Evolutionary conservation across 2,888 invertebrate species (phyloP).

Genomic region (Epirrhoe alternata): DNA sequence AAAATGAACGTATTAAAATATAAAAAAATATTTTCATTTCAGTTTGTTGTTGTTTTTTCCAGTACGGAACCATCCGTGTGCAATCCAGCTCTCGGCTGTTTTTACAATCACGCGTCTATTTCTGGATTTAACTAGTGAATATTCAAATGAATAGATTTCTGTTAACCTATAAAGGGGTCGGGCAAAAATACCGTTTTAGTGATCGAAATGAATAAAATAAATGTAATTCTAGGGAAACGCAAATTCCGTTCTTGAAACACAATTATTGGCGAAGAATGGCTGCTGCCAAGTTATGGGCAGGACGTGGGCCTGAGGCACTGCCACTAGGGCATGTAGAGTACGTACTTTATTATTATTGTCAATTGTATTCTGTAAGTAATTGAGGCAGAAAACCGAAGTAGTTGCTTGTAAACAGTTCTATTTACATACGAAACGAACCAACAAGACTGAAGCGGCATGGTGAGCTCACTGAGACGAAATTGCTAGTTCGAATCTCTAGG

Average conservation of each 20-base stretch:
- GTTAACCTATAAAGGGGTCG: neutral
- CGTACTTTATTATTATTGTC: slow-evolving; percentile 20
- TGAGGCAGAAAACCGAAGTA: neutral
- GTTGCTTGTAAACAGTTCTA: neutral
- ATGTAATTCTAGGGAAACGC: slow-evolving; percentile 15
- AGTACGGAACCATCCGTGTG: too few relatives aligned
- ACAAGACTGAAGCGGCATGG: neutral
- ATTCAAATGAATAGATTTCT: neutral
- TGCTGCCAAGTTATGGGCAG: slow-evolving; percentile 20
- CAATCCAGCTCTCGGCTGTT: too few relatives aligned
- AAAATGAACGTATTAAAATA: neutral
- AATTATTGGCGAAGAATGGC: slow-evolving; percentile 26
- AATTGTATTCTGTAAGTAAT: slow-evolving; percentile 2
- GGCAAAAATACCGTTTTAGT: neutral
- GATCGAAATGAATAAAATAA: slow-evolving; percentile 2
- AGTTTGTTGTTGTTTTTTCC: neutral
- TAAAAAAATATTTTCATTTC: neutral
- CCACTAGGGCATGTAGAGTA: slow-evolving; percentile 5
- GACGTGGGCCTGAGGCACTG: slow-evolving; percentile 21
- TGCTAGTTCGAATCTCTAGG: too few relatives aligned
- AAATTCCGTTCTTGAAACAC: slow-evolving; percentile 21
- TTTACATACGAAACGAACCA: neutral
- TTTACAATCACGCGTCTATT: neutral
- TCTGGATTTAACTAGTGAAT: neutral
- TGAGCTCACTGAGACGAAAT: too few relatives aligned